Evolutionary conservation across 1,140 invertebrate genomes (phyloP), one percentile per base, ranked within the genome.

Genomic region (Diabrotica virgifera): DNA sequence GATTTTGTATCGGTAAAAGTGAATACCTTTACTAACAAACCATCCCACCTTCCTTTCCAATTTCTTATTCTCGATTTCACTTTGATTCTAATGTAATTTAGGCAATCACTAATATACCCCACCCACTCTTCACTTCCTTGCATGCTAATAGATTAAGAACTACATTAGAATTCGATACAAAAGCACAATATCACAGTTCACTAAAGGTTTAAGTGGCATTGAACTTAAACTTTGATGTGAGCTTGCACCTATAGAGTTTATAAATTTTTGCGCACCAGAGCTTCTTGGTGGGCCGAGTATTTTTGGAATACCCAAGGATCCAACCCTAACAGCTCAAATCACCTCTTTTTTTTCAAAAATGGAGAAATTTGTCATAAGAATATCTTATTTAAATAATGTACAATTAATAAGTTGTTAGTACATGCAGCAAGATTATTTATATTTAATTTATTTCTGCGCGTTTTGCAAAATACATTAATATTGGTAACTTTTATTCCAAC

Each of bases 261-360:
- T 40, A 51, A 60, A 35, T 61, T 59, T 54, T 57, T 62, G 57
- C 57, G 46, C 62, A 66, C 66, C 66, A 69, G 63, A 61, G 66
- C 63, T 63, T 62, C 66, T 66, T 58, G 67, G 69, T 70, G 63
- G 69, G 63, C 69, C 66, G 59, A 66, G 69, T 70, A 70, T 70
- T 70, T 55, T 8, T 46, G 52, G 35, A 66, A 70, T 70, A 70
- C 69, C 69, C 53, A 38, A 62, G 66, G 66, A 70, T 68, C 64
- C 69, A 68, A 70, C 69, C 65, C 50, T 46, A 46, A 46, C 40
- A 62, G 57, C 56, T 62, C 62, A 52, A 63, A 56, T 58, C 37
- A 37, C 52, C 52, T 54, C 8, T 13, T 13, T 12, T 5, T 54
- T 54, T 54, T 24, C 1, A 24, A 24, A 24, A 24, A 24, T 24